Evolutionary conservation across 1,140 invertebrate species (phyloP), one percentile per base, ranked within the genome.

Genomic region (Oryctes rhinoceros): DNA sequence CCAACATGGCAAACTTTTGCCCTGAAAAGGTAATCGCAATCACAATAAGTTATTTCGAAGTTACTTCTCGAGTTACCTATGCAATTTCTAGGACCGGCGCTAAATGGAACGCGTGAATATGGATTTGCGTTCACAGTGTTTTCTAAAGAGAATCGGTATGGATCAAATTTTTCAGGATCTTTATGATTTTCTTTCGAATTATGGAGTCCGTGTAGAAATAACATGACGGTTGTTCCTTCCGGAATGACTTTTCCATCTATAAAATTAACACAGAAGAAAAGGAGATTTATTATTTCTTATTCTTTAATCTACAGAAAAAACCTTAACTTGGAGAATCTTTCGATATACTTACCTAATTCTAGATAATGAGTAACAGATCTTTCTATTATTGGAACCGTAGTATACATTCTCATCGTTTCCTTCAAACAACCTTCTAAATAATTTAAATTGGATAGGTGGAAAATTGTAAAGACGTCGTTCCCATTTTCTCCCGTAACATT

Each of bases 101-200:
- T 47, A 18, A 76, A 76, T 3, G 75, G 75, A n/a, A 49, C 18
- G 10, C 4, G 47, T 10, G 35, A 15, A 76, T 18, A 76, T 0
- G 75, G 39, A 20, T 76, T 7, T 18, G 4, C 47, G 10, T 44
- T 18, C 13, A n/a, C 18, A 3, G 47, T 76, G 18, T 44, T 76
- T 76, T 76, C 75, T 7, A 18, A 18, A 11, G 44, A 47, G 39
- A 47, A 76, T 15, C 75, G 44, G 2, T 20, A 4, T 9, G 75
- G 75, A n/a, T 76, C 75, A 44, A 76, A 76, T 49, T 76, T 49
- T 15, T 76, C 20, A n/a, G 75, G 30, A 49, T 76, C 47, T 10
- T 4, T 15, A 20, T 47, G 39, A 47, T 47, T 47, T 30, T 71
- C 4, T 10, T 24, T 6, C 1, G 20, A 35, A 30, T 35, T 24